Evolutionary conservation across 64 coral and sea anemone species (phyloP).

Genomic region (Pocillopora verrucosa): DNA sequence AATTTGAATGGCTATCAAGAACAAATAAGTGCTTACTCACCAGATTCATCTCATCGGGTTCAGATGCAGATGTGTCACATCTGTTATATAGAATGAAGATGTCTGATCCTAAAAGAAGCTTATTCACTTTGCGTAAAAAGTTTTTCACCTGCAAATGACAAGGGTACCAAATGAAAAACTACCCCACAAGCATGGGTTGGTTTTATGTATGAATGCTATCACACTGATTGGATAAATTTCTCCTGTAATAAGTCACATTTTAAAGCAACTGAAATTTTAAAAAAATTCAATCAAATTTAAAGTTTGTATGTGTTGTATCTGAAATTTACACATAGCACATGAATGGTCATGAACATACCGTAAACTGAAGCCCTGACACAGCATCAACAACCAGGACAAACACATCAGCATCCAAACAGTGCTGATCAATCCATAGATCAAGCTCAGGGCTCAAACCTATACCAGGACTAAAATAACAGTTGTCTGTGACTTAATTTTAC

Average conservation of each 20-base stretch:
- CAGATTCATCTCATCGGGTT: constrained; percentile 92
- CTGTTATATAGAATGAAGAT: constrained; percentile 97
- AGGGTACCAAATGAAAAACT: not conserved
- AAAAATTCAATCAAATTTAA: too few species aligned
- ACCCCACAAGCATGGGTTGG: not conserved
- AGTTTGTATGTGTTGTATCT: too few species aligned
- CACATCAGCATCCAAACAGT: constrained; percentile 95
- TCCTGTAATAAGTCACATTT: too few species aligned
- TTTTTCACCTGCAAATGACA: constrained; percentile 82
- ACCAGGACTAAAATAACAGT: constrained; percentile 70
- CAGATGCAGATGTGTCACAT: constrained; percentile 94
- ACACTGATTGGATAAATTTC: not conserved
- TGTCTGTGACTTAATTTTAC: too few species aligned
- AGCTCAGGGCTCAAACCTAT: constrained; percentile 95
- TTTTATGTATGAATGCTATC: not conserved
- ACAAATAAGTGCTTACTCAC: constrained; percentile 18
- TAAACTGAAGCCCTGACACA: constrained; percentile 92
- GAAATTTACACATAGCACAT: too few species aligned
- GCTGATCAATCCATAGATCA: constrained; percentile 88
- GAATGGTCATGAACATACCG: constrained; percentile 53
- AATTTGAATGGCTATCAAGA: not conserved
- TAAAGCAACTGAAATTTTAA: too few species aligned
- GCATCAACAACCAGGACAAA: constrained; percentile 93
- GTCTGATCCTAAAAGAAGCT: constrained; percentile 86
- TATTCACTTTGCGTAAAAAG: constrained; percentile 97